phyloP scores from a whole-genome alignment of 2,113 vertebrate genomes.

The Orientallactaga bullata region DNA sequence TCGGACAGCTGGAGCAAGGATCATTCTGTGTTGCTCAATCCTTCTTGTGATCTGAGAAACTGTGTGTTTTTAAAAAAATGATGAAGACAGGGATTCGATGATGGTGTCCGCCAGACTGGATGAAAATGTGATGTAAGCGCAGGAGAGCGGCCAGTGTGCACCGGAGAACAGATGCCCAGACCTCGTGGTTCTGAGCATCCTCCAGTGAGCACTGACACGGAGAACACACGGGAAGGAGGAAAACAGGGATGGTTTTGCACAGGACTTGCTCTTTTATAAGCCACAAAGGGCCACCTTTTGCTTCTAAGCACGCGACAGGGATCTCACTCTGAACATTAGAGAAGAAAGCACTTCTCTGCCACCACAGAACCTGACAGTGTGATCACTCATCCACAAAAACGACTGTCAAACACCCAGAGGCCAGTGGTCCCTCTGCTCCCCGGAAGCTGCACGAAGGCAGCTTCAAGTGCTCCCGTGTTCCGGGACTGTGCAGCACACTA shows the following conservation, averaged over 20 bases:
- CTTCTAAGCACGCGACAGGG: conserved; percentile 18
- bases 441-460: neutral
- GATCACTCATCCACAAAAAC: conserved; percentile 8
- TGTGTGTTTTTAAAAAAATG: neutral
- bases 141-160: rapidly evolving
- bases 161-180: neutral
- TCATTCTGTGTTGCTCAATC: conserved; percentile 6
- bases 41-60: conserved; percentile 21
- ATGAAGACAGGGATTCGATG: neutral
- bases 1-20: conserved; percentile 44
- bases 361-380: neutral
- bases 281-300: neutral
- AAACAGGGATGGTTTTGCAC: neutral
- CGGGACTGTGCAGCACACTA: neutral
- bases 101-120: neutral
- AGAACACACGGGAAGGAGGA: neutral
- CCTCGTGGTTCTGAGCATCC: neutral
- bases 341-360: neutral
- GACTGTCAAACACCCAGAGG: neutral
- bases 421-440: neutral
- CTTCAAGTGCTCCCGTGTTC: neutral
- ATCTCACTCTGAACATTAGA: conserved; percentile 24
- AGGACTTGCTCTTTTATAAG: conserved; percentile 15
- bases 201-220: neutral
- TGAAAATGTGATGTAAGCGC: rapidly evolving